Base-by-base conservation (phyloP, 2,797 vertebrate species). In the Catostomus latipinnis region DNA sequence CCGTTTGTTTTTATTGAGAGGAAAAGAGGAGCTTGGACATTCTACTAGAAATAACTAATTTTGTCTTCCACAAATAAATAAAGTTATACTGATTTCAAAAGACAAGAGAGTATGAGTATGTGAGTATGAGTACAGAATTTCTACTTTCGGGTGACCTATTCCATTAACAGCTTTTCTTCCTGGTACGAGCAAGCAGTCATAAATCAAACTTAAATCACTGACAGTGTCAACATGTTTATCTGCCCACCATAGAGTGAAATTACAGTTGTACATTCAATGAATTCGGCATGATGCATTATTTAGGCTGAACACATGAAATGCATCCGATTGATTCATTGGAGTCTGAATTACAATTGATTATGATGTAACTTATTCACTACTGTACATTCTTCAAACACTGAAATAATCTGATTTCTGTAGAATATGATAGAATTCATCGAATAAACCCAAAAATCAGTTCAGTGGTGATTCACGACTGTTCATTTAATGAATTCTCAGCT, bases 191-290 rank as follows among this genome's bases (percentile, higher is more conserved):
- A 46, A 8, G 63, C 63, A n/a, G 14, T 11, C 43, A 12, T 60
- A 60, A 72, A 4, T 49, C 43, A 22, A 58, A 14, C 43, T 53
- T 46, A 34, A 34, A 3, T 22, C 22, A 2, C 61, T 69, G 61
- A 54, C 74, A 78, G 66, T 58, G 78, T 83, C 50, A 57, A 62
- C 50, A 74, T 22, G 49, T 80, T 79, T 50, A 77, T 77, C 69
- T 79, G 74, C 78, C 78, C 73, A 85, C 81, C 81, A 76, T 53
- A 71, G 53, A 71, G 81, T 74, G 75, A 84, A 82, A 79, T 71
- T 75, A 68, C 74, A 74, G 58, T 71, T 52, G 75, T 54, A 84
- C 81, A 79, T 84, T 81, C 81, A 84, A 77, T 66, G 18, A 84
- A 80, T 65, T 75, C 67, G 57, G 83, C 81, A 71, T 50, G 1